Conservation (phyloP, 2,797 vertebrate species). For the Neolamprologus multifasciatus region DNA sequence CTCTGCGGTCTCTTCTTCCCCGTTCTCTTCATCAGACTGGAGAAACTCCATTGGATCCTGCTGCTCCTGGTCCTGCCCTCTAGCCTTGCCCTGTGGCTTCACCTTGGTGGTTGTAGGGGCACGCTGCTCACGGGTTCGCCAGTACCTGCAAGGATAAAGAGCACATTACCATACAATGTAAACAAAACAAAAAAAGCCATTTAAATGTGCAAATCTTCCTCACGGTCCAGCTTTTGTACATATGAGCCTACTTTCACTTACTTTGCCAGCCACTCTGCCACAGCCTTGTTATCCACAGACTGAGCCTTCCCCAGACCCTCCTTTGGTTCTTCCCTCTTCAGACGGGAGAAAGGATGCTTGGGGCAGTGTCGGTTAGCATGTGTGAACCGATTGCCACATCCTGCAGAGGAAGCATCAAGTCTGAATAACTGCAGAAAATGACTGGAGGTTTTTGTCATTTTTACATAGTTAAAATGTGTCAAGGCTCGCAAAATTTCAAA, state of each 20-base stretch:
- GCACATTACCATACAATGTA: neutral
- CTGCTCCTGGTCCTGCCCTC: constrained; percentile 91
- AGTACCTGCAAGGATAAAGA: constrained; percentile 76
- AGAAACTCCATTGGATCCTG: constrained; percentile 92
- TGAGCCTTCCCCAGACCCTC: constrained; percentile 80
- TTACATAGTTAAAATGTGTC: neutral
- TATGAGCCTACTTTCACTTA: constrained; percentile 61
- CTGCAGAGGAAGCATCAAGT: constrained; percentile 59
- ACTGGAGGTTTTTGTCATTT: neutral
- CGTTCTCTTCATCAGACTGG: constrained; percentile 87
- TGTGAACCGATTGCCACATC: constrained; percentile 93
- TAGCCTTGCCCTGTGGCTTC: constrained; percentile 78
- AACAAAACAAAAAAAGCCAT: neutral
- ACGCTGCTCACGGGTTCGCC: constrained; percentile 91
- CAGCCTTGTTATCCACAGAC: constrained; percentile 91
- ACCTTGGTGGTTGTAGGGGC: constrained; percentile 79
- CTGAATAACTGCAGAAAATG: neutral
- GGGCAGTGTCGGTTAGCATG: constrained; percentile 97
- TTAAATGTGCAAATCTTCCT: neutral
- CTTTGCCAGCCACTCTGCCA: constrained; percentile 96
- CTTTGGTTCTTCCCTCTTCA: constrained; percentile 90
- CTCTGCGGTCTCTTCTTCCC: constrained; percentile 77
- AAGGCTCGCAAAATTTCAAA: too few relatives aligned
- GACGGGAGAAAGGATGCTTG: constrained; percentile 92
- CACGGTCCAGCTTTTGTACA: neutral